Base-by-base conservation (phyloP, 2,113 vertebrate genomes). In the Paramormyrops kingsleyae region DNA sequence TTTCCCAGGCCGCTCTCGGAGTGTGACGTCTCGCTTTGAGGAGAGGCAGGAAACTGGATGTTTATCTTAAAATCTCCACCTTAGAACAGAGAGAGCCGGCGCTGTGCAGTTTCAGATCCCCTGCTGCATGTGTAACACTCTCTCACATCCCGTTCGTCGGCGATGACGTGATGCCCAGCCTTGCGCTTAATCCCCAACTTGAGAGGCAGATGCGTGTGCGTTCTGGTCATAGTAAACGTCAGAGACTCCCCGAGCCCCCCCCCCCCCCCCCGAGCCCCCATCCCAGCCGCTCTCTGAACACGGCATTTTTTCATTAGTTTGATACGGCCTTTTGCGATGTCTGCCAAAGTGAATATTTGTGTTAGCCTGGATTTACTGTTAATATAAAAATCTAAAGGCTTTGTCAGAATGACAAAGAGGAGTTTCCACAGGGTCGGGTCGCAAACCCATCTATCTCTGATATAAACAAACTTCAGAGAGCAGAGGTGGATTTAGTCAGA, bases 271-370 rank as follows among this genome's bases (percentile, higher is more conserved):
- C n/a, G 24, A 42, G 44, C 10, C 49, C 52, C 52, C 52, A 21
- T 62, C 88, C 50, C 21, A 27, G 88, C 88, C 44, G 10, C 8
- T 10, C 42, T 49, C 31, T 50, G 12, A 80, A 80, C 66, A 24
- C 88, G 21, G 47, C 46, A 39, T 24, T 92, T 91, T 90, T 89
- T 3, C 1, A 44, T 89, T 89, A 86, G 31, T 59, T 80, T 77
- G 87, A 35, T 86, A 88, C 46, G 24, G 46, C 49, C n/a, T 84
- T 90, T 62, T 87, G 42, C 77, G 35, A 47, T 35, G n/a, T 77
- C 59, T 84, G 89, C 92, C 90, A 89, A 86, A 87, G 88, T 90
- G 89, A 93, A 93, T 93, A 91, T 90, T 94, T 93, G 92, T 88
- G 87, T 91, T 89, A 53, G 91, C 88, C 87, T 88, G 89, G 50